Base-by-base conservation (phyloP, 2,888 invertebrate genomes). In the Zhuqinia jingwanae region DNA sequence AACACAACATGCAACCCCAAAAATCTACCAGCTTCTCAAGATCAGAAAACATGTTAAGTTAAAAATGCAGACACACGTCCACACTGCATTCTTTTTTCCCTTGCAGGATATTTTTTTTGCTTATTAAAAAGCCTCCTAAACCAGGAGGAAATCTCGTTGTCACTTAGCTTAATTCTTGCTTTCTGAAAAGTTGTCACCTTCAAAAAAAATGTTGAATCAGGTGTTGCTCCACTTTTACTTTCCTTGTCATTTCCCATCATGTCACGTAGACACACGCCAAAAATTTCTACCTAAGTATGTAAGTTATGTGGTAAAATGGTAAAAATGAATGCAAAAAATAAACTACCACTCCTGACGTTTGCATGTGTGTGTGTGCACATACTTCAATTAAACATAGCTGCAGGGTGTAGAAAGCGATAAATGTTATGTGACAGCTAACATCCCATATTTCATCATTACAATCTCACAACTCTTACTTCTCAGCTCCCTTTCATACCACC, bases 381-480 rank as follows among this genome's bases (percentile, higher is more conserved):
- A 58, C 73, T 73, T 81, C 81, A 81, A 81, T 81, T 81, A 81
- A 81, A 47, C 70, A 60, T 81, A 27, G 73, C 81, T 73, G 60
- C 58, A 60, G 81, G 81, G 81, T 27, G 36, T n/a, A n/a, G 73
- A 73, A 81, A 81, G 42, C 81, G 81, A 81, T 81, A 81, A 81
- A 81, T 60, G 81, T 81, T 73, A 81, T 70, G 58, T 47, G 53
- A 25, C 50, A 76, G 25, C 36, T 36, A 36, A 56, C 73, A 73
- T 73, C 42, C 73, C 73, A 73, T 81, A 81, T 81, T 81, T 81
- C 60, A 81, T 81, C 81, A 50, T 73, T 70, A 81, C 36, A 22
- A 65, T 65, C 30, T 65, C 56, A 53, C n/a, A n/a, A n/a, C 56
- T 80, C 80, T 68, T 68, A 13, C 47, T 47, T 36, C 36, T n/a